Evolutionary conservation across 2,797 vertebrate species (phyloP).

Genomic region (Mallotus villosus): DNA sequence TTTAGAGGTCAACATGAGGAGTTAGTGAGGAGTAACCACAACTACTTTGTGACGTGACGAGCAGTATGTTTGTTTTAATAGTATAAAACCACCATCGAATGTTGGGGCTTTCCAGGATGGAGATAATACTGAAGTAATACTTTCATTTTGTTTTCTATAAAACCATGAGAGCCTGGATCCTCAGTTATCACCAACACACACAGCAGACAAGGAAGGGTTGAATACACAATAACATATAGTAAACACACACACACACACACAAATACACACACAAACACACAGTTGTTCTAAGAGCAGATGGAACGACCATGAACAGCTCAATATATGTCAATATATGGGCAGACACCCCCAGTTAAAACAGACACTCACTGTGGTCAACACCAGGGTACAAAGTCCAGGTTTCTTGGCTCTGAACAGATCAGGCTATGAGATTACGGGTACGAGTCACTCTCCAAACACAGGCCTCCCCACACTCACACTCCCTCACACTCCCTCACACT

Average conservation of each 20-base stretch:
- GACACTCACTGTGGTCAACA: conserved; percentile 11
- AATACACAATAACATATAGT: conserved; percentile 19
- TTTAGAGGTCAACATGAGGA: no score
- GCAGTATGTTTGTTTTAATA: no score
- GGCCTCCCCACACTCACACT: background rate
- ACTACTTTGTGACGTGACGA: no score
- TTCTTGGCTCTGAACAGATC: conserved; percentile 42
- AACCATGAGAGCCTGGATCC: background rate
- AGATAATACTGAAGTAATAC: background rate
- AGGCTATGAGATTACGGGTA: conserved; percentile 30
- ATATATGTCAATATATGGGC: conserved; percentile 22
- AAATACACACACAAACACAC: conserved; percentile 7
- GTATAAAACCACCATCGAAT: no score
- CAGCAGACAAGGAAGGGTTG: conserved; percentile 11
- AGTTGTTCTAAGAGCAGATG: conserved; percentile 23
- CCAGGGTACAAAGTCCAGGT: conserved; percentile 56
- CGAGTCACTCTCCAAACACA: conserved; percentile 4
- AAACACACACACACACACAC: conserved; percentile 12
- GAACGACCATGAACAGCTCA: conserved; percentile 24
- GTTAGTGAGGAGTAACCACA: no score
- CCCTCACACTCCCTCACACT: no score
- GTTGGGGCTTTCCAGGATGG: no score
- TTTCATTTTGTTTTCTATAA: background rate
- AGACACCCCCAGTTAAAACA: conserved; percentile 26
- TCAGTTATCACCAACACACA: background rate